phyloP scores from a whole-genome alignment of 2,888 invertebrate species.

The Drosophila merina region DNA sequence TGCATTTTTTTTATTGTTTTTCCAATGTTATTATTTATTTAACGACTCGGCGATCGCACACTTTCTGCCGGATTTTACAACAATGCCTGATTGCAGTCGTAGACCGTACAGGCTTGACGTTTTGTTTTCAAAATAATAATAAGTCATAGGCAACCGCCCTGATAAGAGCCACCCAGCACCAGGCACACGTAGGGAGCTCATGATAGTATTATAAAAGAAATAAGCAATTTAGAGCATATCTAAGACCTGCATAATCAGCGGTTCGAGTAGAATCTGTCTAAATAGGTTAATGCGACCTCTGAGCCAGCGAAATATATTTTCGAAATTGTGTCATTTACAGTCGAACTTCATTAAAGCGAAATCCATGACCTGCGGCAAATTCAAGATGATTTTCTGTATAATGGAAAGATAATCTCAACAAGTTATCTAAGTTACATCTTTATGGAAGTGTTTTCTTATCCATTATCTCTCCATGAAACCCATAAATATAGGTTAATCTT shows the following conservation, averaged over 20 bases:
- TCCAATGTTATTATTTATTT: constrained; percentile 49
- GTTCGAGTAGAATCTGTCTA: constrained; percentile 25
- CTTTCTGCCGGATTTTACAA: constrained; percentile 51
- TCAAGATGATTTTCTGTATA: background rate
- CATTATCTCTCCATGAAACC: background rate
- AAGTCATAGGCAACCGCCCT: constrained; percentile 40
- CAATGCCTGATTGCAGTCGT: constrained; percentile 41
- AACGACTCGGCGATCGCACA: constrained; percentile 41
- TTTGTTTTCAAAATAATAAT: constrained; percentile 55
- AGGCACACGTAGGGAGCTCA: constrained; percentile 63
- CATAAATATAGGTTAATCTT: constrained; percentile 4
- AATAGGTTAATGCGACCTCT: constrained; percentile 26
- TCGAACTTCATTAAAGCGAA: constrained; percentile 1
- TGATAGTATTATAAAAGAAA: constrained; percentile 41
- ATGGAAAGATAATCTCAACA: background rate
- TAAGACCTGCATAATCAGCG: constrained; percentile 30
- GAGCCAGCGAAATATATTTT: constrained; percentile 25
- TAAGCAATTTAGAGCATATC: constrained; percentile 27
- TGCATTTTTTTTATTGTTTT: constrained; percentile 10
- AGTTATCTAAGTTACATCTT: background rate
- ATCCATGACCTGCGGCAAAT: constrained; percentile 32
- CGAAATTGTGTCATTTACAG: constrained; percentile 54
- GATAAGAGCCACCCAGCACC: constrained; percentile 25
- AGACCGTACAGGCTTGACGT: constrained; percentile 26
- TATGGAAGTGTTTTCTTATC: background rate